Base-by-base conservation (phyloP, 1,140 invertebrate genomes). In the Teleopsis dalmanni region DNA sequence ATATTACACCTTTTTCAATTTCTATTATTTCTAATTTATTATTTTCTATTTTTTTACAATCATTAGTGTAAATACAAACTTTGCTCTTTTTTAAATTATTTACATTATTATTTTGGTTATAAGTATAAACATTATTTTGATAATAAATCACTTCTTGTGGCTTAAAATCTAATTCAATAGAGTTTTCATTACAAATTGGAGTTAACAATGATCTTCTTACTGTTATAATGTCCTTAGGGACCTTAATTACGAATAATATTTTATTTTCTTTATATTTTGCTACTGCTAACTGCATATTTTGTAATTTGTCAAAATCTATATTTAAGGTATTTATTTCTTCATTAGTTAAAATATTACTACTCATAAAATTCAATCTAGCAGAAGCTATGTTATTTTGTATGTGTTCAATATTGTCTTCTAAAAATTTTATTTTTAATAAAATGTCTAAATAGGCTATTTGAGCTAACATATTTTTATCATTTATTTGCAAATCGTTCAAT, bases 301-400 rank as follows among this genome's bases (percentile, higher is more conserved):
- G 16, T 19, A 36, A 36, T 36, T 36, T 36, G 5, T 7, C 19
- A 7, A 18, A 18, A 36, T 36, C 19, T n/a, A 36, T 36, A 18
- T n/a, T 19, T 18, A 36, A 36, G 4, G 16, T 36, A 2, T 7
- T 10, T 18, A 36, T 36, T 36, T 36, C 34, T 9, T 7, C n/a
- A 36, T 36, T n/a, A 8, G 34, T 36, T 36, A 36, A 36, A 18
- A 36, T 36, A 36, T 36, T 36, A 45, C 27, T 45, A n/a, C 11
- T 33, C 42, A 45, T 45, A 8, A 45, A 8, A 45, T 29, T 33
- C 14, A 29, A 8, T 14, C 16, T 45, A 31, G 25, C 13, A 29
- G 42, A 27, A 29, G 27, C 27, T 5, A 45, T 45, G 19, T 45
- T 45, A 14, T 31, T 31, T 16, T 45, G 42, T 22, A 45, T 45